Evolutionary conservation across 2,888 invertebrate species (phyloP).

Genomic region (Machimus atricapillus): DNA sequence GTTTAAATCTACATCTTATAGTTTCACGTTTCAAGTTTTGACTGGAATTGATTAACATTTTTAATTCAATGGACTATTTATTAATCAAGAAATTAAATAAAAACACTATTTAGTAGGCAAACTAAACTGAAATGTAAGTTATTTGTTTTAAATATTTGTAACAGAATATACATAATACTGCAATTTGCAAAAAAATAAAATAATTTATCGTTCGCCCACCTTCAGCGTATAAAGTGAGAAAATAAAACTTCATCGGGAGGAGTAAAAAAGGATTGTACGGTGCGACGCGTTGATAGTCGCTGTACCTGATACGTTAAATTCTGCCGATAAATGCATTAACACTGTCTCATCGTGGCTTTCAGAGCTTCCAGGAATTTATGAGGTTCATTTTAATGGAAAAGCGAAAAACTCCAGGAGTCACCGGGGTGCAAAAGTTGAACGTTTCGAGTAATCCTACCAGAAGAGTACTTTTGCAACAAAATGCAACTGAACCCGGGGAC

Average conservation of each 20-base stretch:
- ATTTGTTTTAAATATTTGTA: too few relatives aligned
- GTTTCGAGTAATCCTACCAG: not conserved
- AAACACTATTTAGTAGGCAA: too few relatives aligned
- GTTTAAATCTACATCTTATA: too few relatives aligned
- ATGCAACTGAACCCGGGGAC: conserved; percentile 2
- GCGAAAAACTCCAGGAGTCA: not conserved
- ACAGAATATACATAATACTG: too few relatives aligned
- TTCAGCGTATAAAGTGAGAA: not conserved
- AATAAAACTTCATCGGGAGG: not conserved
- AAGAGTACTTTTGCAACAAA: not conserved
- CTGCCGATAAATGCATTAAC: not conserved
- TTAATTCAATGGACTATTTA: too few relatives aligned
- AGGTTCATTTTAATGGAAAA: conserved; percentile 14
- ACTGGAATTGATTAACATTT: too few relatives aligned
- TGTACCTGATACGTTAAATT: not conserved
- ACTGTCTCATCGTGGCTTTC: not conserved
- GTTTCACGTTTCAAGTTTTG: too few relatives aligned
- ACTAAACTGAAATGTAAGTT: too few relatives aligned
- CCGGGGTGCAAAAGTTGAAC: not conserved
- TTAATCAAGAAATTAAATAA: too few relatives aligned
- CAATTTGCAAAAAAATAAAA: not conserved
- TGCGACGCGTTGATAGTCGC: not conserved
- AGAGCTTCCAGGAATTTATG: not conserved
- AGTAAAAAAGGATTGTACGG: not conserved
- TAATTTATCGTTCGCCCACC: not conserved